Conservation (phyloP, 64 coral and sea anemone species). For the Hydrozoanthus tunicans region DNA sequence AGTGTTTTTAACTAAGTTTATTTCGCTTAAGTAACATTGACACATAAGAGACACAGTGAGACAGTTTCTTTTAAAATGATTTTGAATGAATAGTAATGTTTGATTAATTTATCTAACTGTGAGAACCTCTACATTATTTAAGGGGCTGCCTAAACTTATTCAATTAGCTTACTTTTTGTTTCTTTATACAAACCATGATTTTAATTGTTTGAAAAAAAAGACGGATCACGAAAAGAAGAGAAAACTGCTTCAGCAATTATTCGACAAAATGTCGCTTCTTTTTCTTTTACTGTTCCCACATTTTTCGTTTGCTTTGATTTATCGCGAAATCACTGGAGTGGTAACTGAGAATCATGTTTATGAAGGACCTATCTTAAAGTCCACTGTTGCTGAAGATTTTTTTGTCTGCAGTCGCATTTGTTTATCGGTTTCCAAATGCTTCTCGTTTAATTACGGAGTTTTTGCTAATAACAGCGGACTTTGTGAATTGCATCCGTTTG, state of each 20-base stretch:
- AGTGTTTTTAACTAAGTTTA: no score
- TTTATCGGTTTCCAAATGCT: constrained; percentile 7
- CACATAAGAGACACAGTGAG: no score
- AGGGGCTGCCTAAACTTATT: background rate
- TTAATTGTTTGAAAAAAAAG: background rate
- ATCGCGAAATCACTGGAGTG: constrained; percentile 26
- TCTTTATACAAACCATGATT: background rate
- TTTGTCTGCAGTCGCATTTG: constrained; percentile 45
- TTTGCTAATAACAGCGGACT: background rate
- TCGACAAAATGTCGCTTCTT: background rate
- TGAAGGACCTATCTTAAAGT: background rate
- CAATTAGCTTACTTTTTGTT: background rate
- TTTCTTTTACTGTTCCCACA: background rate
- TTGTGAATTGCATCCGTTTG: constrained; percentile 41
- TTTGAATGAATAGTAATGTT: constrained; percentile 21
- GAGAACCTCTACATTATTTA: background rate
- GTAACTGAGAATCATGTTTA: constrained; percentile 26
- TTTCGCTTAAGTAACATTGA: no score
- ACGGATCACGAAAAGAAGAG: background rate
- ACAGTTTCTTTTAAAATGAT: background rate
- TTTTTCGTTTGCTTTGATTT: background rate
- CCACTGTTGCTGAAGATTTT: background rate
- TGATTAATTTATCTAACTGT: constrained; percentile 8
- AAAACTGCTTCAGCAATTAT: background rate
- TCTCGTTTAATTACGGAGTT: constrained; percentile 34